Conservation (phyloP, 2,888 invertebrate species). For the Rosalia funebris region DNA sequence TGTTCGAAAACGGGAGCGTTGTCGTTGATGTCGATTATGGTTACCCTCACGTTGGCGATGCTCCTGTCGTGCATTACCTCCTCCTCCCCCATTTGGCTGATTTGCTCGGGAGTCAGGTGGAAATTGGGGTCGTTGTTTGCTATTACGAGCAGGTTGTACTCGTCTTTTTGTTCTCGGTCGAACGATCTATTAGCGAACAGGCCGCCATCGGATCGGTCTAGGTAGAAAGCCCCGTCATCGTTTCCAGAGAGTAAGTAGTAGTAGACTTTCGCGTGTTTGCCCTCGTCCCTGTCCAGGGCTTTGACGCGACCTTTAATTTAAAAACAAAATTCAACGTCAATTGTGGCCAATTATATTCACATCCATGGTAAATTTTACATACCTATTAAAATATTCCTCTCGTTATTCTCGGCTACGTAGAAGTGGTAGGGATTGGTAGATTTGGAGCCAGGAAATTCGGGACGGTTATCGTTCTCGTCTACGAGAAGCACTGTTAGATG, state of each 20-base stretch:
- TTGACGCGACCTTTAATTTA: slow-evolving; percentile 73
- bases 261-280: slow-evolving; percentile 83
- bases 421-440: slow-evolving; percentile 74
- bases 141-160: slow-evolving; percentile 80
- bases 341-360: too few relatives aligned
- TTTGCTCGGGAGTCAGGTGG: slow-evolving; percentile 68
- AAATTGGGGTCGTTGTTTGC: slow-evolving; percentile 87
- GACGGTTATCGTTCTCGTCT: slow-evolving; percentile 84
- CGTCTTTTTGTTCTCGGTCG: slow-evolving; percentile 81
- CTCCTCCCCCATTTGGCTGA: slow-evolving; percentile 61
- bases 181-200: slow-evolving; percentile 82
- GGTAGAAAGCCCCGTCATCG: slow-evolving; percentile 78
- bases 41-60: slow-evolving; percentile 77
- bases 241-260: slow-evolving; percentile 86
- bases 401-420: slow-evolving; percentile 77
- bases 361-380: slow-evolving; percentile 47
- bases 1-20: slow-evolving; percentile 74
- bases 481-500: slow-evolving; percentile 79
- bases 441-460: slow-evolving; percentile 75
- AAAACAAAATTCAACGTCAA: too few relatives aligned
- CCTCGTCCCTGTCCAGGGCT: slow-evolving; percentile 81
- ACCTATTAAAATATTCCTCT: slow-evolving; percentile 73
- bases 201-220: slow-evolving; percentile 83
- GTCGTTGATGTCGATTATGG: slow-evolving; percentile 85
- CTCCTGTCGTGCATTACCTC: slow-evolving; percentile 69